Evolutionary conservation across 2,888 invertebrate species (phyloP), one percentile per base, ranked within the genome.

Genomic region (Apotomis turbidana): DNA sequence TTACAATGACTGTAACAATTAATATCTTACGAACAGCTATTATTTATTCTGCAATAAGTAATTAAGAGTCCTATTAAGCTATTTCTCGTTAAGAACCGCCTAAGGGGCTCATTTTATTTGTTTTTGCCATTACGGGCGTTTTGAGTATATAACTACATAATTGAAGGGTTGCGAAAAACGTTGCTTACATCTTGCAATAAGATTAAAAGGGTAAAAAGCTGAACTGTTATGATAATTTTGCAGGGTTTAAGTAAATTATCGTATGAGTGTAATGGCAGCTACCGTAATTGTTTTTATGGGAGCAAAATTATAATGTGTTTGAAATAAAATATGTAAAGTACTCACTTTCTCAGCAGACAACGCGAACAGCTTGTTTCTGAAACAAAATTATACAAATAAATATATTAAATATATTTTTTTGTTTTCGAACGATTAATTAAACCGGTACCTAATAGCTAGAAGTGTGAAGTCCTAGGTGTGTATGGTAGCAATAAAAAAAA

Each of bases 21-120:
- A 44, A 55, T 57, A 57, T 66, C 46, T 63, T 15, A 12, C 52
- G 61, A 64, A 55, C 38, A 51, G 38, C 36, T 10, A 57, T 71
- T 59, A 59, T 68, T 68, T 68, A 71, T 74, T 60, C 54, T 58
- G 74, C 74, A 74, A 68, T 58, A 64, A 36, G 49, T 59, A 71
- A 64, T 74, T 71, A 71, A 71, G 61, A 54, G 5, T 10, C 41
- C 44, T 46, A 59, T 61, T 71, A 68, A 68, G 49, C 41, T 44
- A 41, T 51, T 61, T 57, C 68, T 72, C 59, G 68, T 68, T 68
- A 63, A 54, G 54, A 68, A 54, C 52, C 58, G 63, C 72, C 68
- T 10, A 8, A 13, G 63, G 71, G 68, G 10, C 46, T 52, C 49
- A 8, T 66, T 59, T 66, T 66, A 55, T 55, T 61, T 68, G 46